Conservation (phyloP, 2,888 invertebrate genomes). For the Acrobasis repandana region DNA sequence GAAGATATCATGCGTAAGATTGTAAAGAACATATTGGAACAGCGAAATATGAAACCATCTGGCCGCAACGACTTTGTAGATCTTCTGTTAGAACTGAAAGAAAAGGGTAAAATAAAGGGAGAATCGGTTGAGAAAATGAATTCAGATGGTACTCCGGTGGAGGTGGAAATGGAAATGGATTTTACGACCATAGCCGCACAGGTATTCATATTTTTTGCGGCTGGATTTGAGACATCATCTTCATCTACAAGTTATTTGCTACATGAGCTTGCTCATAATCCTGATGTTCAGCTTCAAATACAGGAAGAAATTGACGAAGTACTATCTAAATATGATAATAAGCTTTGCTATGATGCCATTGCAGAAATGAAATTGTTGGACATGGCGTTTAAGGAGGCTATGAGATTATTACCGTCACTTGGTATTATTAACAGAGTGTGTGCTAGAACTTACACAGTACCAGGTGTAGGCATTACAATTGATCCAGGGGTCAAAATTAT, state of each 20-base stretch:
- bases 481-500: constrained; percentile 60
- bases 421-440: constrained; percentile 56
- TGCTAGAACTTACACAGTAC: constrained; percentile 45
- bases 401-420: constrained; percentile 57
- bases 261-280: constrained; percentile 64
- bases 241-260: constrained; percentile 62
- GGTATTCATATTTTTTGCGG: constrained; percentile 63
- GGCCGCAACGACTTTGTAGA: constrained; percentile 59
- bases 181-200: constrained; percentile 51
- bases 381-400: constrained; percentile 56
- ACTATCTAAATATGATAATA: constrained; percentile 50
- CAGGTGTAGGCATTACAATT: constrained; percentile 48
- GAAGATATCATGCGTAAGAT: constrained; percentile 41
- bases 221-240: constrained; percentile 75
- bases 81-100: constrained; percentile 38
- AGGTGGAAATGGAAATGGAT: constrained; percentile 52
- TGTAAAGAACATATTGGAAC: constrained; percentile 46
- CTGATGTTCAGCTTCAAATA: constrained; percentile 57
- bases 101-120: constrained; percentile 53
- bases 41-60: constrained; percentile 54
- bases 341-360: constrained; percentile 58
- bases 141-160: constrained; percentile 49
- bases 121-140: constrained; percentile 54
- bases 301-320: constrained; percentile 62
- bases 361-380: constrained; percentile 53